Conservation (phyloP, 2,797 vertebrate species). For the Oreochromis grahami region DNA sequence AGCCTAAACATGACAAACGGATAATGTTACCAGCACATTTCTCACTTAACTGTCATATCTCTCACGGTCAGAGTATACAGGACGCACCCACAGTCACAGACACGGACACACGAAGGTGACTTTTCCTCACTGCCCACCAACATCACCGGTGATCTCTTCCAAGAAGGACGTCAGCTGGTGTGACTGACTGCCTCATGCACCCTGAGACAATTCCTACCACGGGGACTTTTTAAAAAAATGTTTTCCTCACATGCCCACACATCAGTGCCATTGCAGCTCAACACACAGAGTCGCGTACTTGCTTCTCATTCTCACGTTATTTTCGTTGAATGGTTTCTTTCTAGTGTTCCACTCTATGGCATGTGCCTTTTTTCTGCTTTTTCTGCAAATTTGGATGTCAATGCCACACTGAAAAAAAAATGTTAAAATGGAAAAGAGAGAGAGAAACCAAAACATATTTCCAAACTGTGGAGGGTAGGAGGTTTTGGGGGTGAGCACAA, state of each 20-base stretch:
- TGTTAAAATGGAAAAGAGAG: not conserved
- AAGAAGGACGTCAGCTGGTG: slow-evolving; percentile 41
- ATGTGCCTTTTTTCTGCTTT: slow-evolving; percentile 84
- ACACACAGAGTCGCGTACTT: slow-evolving; percentile 51
- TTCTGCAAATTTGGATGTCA: slow-evolving; percentile 74
- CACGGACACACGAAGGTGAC: slow-evolving; percentile 42
- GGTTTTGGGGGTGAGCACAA: slow-evolving; percentile 63
- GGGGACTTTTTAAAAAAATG: not conserved
- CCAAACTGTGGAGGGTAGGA: slow-evolving; percentile 42
- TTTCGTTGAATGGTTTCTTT: slow-evolving; percentile 62
- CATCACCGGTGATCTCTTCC: slow-evolving; percentile 44
- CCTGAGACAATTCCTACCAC: slow-evolving; percentile 14
- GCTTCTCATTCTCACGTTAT: slow-evolving; percentile 56
- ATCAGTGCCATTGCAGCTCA: slow-evolving; percentile 67
- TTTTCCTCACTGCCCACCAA: slow-evolving; percentile 51
- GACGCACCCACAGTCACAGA: slow-evolving; percentile 46
- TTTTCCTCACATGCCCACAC: slow-evolving; percentile 43
- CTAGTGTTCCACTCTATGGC: slow-evolving; percentile 76
- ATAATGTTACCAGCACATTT: slow-evolving; percentile 80
- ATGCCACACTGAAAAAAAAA: slow-evolving; percentile 58
- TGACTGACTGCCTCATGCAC: slow-evolving; percentile 44
- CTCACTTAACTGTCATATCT: slow-evolving; percentile 68
- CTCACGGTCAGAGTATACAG: slow-evolving; percentile 65
- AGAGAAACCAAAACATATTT: slow-evolving; percentile 16
- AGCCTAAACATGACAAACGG: slow-evolving; percentile 75